These are phyloP conservation scores for Lithobates sylvaticus DNA, from an alignment of 2,797 vertebrate species.

Conservation along the genomic window DNA sequence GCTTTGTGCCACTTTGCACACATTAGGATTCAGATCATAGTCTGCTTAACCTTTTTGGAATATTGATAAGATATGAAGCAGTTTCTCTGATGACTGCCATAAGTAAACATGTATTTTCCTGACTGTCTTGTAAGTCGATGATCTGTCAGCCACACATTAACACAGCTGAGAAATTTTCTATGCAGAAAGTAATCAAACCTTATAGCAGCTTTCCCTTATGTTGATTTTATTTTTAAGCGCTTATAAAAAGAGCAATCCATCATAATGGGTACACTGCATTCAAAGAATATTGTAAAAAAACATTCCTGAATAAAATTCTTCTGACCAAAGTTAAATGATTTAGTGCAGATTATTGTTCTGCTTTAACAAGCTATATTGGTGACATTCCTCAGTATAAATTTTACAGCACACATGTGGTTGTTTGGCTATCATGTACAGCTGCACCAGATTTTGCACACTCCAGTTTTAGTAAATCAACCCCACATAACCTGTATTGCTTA, in stretches of 20 bases:
- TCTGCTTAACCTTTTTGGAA: constrained; percentile 34
- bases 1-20: constrained; percentile 21
- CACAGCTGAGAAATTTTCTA: neutral
- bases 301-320: too few species aligned
- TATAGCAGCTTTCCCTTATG: neutral
- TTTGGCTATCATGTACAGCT: too few species aligned
- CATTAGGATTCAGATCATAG: constrained; percentile 34
- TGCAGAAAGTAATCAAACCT: neutral
- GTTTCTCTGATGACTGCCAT: constrained; percentile 16
- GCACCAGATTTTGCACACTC: too few species aligned
- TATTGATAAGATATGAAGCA: constrained; percentile 35
- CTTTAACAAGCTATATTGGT: too few species aligned
- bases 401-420: too few species aligned
- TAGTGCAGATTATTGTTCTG: too few species aligned
- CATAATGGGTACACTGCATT: neutral
- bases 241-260: neutral
- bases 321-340: too few species aligned
- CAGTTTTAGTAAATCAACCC: too few species aligned
- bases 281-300: neutral
- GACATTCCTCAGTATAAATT: too few species aligned
- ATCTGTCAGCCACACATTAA: constrained; percentile 11
- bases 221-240: neutral
- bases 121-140: constrained; percentile 9
- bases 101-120: constrained; percentile 8
- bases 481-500: too few species aligned